phyloP scores from a whole-genome alignment of 2,888 invertebrate species.

The Phortica okadai region DNA sequence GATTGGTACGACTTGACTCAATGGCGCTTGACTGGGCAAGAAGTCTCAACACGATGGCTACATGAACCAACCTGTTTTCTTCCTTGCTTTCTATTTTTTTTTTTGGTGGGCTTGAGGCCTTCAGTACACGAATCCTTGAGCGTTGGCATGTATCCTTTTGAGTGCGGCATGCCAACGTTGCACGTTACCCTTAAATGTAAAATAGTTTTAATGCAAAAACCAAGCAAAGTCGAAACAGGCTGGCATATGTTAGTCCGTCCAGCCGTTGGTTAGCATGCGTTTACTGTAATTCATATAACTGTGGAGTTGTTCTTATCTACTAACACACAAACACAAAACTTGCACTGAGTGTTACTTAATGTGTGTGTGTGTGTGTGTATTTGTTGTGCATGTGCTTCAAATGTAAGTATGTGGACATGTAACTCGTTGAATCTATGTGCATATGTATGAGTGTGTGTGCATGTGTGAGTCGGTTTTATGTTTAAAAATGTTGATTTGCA shows the following conservation, averaged over 20 bases:
- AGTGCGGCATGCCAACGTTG: conserved; percentile 9
- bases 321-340: not conserved
- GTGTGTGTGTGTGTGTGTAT: conserved; percentile 20
- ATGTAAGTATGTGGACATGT: conserved; percentile 34
- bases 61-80: not conserved
- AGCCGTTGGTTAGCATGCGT: not conserved
- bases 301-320: conserved; percentile 15
- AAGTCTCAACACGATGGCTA: no score
- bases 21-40: no score
- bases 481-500: conserved; percentile 54
- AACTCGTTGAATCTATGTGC: no score
- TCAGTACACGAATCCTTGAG: conserved; percentile 37
- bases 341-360: not conserved
- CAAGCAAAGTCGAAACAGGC: not conserved
- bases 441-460: conserved; percentile 11
- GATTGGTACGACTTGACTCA: not conserved
- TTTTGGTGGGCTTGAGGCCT: conserved; percentile 45
- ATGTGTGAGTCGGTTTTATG: not conserved
- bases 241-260: not conserved
- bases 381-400: no score
- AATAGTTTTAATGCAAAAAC: conserved; percentile 59
- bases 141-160: conserved; percentile 43
- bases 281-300: conserved; percentile 11
- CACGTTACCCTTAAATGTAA: conserved; percentile 60
- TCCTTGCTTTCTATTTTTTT: conserved; percentile 41